Conservation (phyloP, 2,113 vertebrate genomes). For the Mus pahari region DNA sequence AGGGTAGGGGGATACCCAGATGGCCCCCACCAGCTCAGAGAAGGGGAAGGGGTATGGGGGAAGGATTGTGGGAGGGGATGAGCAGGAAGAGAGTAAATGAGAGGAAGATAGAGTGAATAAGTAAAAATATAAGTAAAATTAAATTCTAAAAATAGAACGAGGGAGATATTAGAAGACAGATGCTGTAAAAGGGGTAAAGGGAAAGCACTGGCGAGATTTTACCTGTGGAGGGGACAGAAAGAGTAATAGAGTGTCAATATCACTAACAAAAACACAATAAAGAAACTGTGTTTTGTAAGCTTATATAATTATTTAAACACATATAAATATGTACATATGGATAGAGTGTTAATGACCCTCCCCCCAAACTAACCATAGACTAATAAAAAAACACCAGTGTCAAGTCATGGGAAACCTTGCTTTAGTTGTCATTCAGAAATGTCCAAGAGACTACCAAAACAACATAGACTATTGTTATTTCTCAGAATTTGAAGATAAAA, state of each 20-base stretch:
- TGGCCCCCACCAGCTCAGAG: too few relatives aligned
- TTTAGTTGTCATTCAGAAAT: not conserved
- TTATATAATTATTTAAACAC: not conserved
- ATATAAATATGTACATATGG: not conserved
- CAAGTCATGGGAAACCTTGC: not conserved
- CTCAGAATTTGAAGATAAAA: not conserved
- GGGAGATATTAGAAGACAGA: too few relatives aligned
- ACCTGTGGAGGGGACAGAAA: not conserved
- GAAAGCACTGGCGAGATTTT: too few relatives aligned
- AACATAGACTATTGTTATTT: not conserved
- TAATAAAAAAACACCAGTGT: not conserved
- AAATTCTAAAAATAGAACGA: too few relatives aligned
- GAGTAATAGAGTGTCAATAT: not conserved
- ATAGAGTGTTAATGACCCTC: not conserved
- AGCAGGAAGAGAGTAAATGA: too few relatives aligned
- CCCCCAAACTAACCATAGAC: not conserved
- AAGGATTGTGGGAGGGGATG: too few relatives aligned
- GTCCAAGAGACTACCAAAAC: not conserved
- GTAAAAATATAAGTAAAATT: too few relatives aligned
- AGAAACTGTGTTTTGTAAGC: not conserved
- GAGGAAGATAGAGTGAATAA: too few relatives aligned
- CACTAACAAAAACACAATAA: not conserved
- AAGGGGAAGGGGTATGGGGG: too few relatives aligned
- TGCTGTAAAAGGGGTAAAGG: not conserved
- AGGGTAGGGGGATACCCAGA: too few relatives aligned